These are phyloP conservation scores for Maconellicoccus hirsutus DNA, from an alignment of 1,140 invertebrate species.

Conservation along the genomic window DNA sequence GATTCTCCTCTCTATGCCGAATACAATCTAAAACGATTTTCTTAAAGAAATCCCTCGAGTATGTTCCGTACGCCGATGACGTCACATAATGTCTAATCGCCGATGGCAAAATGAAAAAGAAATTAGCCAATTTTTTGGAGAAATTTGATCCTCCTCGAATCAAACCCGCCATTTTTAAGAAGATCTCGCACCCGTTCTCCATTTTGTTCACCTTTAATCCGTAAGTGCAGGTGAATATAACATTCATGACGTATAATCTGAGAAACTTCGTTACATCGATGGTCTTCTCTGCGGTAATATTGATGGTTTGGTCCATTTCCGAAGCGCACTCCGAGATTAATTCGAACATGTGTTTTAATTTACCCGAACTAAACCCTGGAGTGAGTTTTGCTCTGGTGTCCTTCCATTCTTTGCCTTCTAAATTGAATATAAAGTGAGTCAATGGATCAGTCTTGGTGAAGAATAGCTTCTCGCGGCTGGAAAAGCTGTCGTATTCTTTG, in stretches of 20 bases:
- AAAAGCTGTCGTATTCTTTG: slow-evolving; percentile 39
- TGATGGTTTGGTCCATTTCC: slow-evolving; percentile 29
- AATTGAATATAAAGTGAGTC: slow-evolving; percentile 40
- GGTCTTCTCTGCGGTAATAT: not conserved
- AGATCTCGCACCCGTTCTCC: slow-evolving; percentile 3
- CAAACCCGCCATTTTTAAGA: not conserved
- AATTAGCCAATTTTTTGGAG: not conserved
- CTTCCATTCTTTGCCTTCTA: slow-evolving; percentile 33
- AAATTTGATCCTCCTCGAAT: not conserved
- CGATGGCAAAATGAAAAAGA: not conserved
- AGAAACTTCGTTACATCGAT: slow-evolving; percentile 25
- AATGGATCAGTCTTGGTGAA: slow-evolving; percentile 41
- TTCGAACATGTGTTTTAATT: slow-evolving; percentile 40
- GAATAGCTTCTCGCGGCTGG: slow-evolving; percentile 33
- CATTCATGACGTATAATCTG: slow-evolving; percentile 25
- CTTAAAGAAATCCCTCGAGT: not conserved
- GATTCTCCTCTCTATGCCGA: slow-evolving; percentile 29
- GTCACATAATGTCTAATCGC: not conserved
- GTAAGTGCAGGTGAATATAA: slow-evolving; percentile 28
- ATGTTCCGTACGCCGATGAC: not conserved
- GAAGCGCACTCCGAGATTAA: slow-evolving; percentile 32
- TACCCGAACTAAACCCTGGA: slow-evolving; percentile 40
- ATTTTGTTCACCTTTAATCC: slow-evolving; percentile 25
- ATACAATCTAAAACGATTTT: slow-evolving; percentile 25
- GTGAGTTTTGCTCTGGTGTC: slow-evolving; percentile 33